Base-by-base conservation (phyloP, 1,140 invertebrate species). In the Oppia nitens region DNA sequence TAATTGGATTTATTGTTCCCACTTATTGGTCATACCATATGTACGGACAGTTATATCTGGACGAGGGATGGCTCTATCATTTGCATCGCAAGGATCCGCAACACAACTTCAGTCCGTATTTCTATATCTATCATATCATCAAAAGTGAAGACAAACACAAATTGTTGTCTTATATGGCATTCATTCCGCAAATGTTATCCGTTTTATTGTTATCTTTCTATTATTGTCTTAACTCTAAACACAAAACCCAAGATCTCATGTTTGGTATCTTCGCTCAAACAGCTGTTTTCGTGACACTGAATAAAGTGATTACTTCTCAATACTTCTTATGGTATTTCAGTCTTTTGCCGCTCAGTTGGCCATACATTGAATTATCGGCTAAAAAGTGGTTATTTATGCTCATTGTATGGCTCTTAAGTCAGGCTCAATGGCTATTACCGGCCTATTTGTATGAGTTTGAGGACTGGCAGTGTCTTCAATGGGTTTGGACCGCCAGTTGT, bases 101-200 rank as follows among this genome's bases (percentile, higher is more conserved):
- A n/a, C 95, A 99, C 69, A 99, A 98, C 73, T 98, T 98, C 72
- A 98, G 94, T 0, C 74, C 93, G 0, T 89, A 92, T 65, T 98
- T 98, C 71, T 93, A 97, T 68, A 75, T 93, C 67, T 63, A 58
- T 47, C 32, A 59, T 21, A 27, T 57, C 11, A 47, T 49, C 21
- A n/a, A 14, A 68, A 67, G 59, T 29, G 64, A 63, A 54, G 60
- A 26, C 40, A 61, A 29, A 51, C 78, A 66, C 0, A 50, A 62
- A 23, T 70, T 78, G 47, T 74, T 84, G n/a, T 82, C 81, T 65
- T 60, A 82, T 0, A 66, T 83, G 0, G 78, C 81, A 0, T 80
- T 88, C 66, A 64, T 85, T 28, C 88, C 87, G 1, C 85, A 91
- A 68, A 59, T 84, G 3, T 57, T 83, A 20, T 69, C 88, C 1